Evolutionary conservation across 2,888 invertebrate genomes (phyloP).

Genomic region (Agapetus fuscipes): DNA sequence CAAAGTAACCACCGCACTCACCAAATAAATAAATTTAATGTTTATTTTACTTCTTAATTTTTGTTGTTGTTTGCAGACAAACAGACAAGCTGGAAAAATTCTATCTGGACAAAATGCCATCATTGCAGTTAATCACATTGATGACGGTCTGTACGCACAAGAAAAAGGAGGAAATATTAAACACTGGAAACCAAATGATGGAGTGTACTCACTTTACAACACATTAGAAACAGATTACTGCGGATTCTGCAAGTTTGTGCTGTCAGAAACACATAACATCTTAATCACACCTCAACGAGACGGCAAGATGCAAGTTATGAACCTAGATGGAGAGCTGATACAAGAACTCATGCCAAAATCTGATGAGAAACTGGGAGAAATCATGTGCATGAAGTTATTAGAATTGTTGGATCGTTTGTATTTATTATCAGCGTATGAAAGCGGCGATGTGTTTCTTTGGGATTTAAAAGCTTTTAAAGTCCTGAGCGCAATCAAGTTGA

Average conservation of each 20-base stretch:
- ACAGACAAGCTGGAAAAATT: conserved; percentile 58
- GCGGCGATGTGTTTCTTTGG: conserved; percentile 63
- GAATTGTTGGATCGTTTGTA: conserved; percentile 44
- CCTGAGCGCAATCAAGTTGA: conserved; percentile 46
- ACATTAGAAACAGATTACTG: conserved; percentile 51
- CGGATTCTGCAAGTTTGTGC: conserved; percentile 62
- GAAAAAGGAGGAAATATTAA: conserved; percentile 64
- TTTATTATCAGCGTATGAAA: conserved; percentile 63
- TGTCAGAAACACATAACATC: conserved; percentile 49
- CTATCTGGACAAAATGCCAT: conserved; percentile 55
- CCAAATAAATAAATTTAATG: too few species aligned
- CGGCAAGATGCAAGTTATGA: conserved; percentile 43
- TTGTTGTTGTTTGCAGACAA: conserved; percentile 48
- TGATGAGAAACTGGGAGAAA: conserved; percentile 45
- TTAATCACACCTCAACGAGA: conserved; percentile 57
- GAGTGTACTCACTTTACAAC: conserved; percentile 49
- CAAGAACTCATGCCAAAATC: conserved; percentile 34
- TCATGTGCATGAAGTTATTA: conserved; percentile 52
- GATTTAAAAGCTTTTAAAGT: conserved; percentile 52
- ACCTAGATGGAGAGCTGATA: conserved; percentile 38
- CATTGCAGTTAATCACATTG: conserved; percentile 50
- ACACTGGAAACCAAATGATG: conserved; percentile 52
- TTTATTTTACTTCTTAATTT: too few species aligned
- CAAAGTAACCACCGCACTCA: too few species aligned
- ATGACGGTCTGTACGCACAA: conserved; percentile 57